Percentiles rank a stretch among this genome's conserved stretches.
Evolutionary conservation across 2,113 vertebrate genomes (phyloP).

Genomic region (Regulus satrapa): DNA sequence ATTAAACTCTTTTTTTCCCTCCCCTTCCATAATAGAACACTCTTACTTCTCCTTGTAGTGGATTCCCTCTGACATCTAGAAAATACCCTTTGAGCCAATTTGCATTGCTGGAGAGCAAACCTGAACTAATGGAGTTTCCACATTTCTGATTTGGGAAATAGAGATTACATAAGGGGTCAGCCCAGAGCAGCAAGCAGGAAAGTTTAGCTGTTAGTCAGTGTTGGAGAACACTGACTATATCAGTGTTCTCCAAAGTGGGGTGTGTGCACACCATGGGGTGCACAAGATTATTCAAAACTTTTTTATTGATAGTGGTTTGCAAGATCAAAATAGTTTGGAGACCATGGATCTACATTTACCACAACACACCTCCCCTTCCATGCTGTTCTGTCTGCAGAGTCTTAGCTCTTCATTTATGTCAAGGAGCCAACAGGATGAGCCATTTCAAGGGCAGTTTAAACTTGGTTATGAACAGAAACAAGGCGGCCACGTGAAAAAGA

Average conservation of each 20-base stretch:
- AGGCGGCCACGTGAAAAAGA: not conserved
- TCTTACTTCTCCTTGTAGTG: not conserved
- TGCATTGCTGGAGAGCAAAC: not conserved
- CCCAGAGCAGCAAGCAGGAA: not conserved
- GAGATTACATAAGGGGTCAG: not conserved
- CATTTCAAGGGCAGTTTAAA: not conserved
- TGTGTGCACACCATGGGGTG: not conserved
- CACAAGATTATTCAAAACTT: not conserved
- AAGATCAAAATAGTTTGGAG: not conserved
- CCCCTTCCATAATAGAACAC: not conserved
- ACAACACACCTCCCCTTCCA: not conserved
- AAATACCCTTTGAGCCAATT: not conserved
- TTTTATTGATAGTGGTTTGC: not conserved
- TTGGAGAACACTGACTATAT: no score
- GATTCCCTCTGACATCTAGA: not conserved
- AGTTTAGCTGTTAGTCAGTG: not conserved
- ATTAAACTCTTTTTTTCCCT: not conserved
- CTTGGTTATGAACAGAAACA: not conserved
- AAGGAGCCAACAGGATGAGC: not conserved
- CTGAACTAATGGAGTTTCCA: not conserved
- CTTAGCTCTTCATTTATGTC: not conserved
- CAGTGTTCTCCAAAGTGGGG: not conserved
- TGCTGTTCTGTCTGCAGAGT: not conserved
- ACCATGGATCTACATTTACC: not conserved
- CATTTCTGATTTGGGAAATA: not conserved